Evolutionary conservation across 2,113 vertebrate species (phyloP).

Genomic region (Potamarius usumacintae): DNA sequence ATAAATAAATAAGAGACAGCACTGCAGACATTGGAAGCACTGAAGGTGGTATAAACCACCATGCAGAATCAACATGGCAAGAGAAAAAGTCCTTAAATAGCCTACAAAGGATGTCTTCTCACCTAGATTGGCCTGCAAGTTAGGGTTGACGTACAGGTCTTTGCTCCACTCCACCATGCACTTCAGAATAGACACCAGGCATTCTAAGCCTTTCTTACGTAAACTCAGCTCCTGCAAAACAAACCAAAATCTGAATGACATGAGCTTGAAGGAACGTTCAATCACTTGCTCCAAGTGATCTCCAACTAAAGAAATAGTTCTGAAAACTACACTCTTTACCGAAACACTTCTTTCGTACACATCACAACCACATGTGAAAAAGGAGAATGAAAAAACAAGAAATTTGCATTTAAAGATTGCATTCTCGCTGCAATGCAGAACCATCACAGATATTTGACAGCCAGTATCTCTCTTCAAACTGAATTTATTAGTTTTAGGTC

Average conservation of each 20-base stretch:
- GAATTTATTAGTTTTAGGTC: background rate
- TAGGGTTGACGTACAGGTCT: constrained; percentile 96
- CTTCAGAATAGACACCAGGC: constrained; percentile 95
- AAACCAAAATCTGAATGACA: background rate
- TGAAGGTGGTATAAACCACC: background rate
- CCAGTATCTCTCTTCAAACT: background rate
- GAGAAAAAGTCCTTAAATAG: background rate
- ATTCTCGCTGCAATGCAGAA: background rate
- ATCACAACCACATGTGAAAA: background rate
- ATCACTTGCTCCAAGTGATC: background rate
- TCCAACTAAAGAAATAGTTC: background rate
- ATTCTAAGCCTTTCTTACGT: constrained; percentile 96
- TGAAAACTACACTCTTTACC: background rate
- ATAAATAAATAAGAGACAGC: background rate
- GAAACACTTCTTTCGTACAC: background rate
- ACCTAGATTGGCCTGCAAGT: constrained; percentile 91
- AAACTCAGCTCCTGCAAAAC: constrained; percentile 86
- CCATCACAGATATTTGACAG: background rate
- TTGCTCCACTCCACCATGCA: constrained; percentile 99
- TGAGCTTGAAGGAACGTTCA: background rate
- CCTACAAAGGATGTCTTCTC: constrained; percentile 57
- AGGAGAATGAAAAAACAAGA: background rate
- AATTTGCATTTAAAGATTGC: background rate
- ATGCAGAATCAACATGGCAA: background rate
- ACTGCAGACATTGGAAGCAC: background rate